Evolutionary conservation across 2,113 vertebrate genomes (phyloP).

Genomic region (Cynoglossus semilaevis): DNA sequence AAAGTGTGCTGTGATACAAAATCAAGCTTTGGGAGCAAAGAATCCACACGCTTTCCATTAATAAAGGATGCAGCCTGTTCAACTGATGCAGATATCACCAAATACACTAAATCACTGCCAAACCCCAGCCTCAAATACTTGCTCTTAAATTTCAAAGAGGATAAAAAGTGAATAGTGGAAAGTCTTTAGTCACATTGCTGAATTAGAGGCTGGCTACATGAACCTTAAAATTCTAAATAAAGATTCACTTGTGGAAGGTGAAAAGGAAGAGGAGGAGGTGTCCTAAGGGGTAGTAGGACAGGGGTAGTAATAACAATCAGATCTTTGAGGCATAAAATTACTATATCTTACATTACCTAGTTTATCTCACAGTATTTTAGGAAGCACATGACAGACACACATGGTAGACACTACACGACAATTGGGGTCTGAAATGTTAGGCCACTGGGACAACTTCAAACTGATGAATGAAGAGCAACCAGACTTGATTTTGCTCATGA

Average conservation of each 20-base stretch:
- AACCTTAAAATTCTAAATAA: conserved; percentile 32
- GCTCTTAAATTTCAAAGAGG: conserved; percentile 41
- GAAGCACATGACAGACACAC: conserved; percentile 17
- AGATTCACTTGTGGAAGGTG: conserved; percentile 19
- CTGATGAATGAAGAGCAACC: neutral
- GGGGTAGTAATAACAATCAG: neutral
- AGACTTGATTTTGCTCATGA: neutral
- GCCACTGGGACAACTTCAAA: conserved; percentile 16
- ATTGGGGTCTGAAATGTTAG: conserved; percentile 21
- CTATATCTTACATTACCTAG: neutral
- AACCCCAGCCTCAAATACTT: conserved; percentile 30
- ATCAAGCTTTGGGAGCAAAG: conserved; percentile 16
- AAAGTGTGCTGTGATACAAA: conserved; percentile 13
- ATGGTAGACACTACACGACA: conserved; percentile 8
- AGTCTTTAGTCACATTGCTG: conserved; percentile 47
- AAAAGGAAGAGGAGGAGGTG: conserved; percentile 9
- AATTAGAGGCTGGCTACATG: conserved; percentile 39
- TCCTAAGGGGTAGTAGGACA: no score
- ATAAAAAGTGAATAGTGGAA: conserved; percentile 26
- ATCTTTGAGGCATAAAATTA: neutral
- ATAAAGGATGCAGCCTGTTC: conserved; percentile 31
- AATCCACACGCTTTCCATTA: conserved; percentile 50
- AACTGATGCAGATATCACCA: conserved; percentile 38
- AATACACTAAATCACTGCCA: conserved; percentile 28
- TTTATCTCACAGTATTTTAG: conserved; percentile 10